Evolutionary conservation across 2,113 vertebrate genomes (phyloP).

Genomic region (Laticauda colubrina): DNA sequence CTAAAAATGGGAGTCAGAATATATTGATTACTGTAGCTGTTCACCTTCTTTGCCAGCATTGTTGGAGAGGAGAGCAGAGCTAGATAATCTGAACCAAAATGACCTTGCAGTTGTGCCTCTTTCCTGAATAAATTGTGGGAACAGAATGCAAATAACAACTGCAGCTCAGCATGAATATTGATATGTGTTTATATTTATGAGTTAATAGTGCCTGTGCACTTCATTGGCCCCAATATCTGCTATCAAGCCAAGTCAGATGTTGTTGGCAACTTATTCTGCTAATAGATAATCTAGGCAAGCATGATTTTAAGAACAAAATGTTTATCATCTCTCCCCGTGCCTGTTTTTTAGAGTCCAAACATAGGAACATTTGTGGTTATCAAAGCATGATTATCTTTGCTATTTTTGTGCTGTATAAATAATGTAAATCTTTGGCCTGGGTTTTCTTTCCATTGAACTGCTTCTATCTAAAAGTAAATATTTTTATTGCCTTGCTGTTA

Average conservation of each 20-base stretch:
- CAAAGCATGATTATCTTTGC: background rate
- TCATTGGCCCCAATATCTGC: background rate
- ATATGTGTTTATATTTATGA: background rate
- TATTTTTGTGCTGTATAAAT: background rate
- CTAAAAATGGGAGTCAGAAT: background rate
- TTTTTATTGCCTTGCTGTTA: background rate
- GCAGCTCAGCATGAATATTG: background rate
- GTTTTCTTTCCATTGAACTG: background rate
- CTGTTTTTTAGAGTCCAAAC: background rate
- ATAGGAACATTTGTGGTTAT: background rate
- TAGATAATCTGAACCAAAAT: background rate
- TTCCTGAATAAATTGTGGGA: background rate
- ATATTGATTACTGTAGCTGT: background rate
- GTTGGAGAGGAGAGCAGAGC: background rate
- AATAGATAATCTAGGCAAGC: background rate
- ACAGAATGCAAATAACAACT: background rate
- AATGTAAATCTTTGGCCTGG: background rate
- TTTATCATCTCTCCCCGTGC: background rate
- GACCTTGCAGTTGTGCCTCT: background rate
- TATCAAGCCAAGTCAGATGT: background rate
- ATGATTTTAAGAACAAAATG: background rate
- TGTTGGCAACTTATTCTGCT: conserved; percentile 3
- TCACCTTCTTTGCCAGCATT: background rate
- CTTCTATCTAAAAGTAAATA: background rate
- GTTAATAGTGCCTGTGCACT: background rate